Evolutionary conservation across 2,797 vertebrate species (phyloP), one percentile per base, ranked within the genome.

Genomic region (Pteropus rufus): DNA sequence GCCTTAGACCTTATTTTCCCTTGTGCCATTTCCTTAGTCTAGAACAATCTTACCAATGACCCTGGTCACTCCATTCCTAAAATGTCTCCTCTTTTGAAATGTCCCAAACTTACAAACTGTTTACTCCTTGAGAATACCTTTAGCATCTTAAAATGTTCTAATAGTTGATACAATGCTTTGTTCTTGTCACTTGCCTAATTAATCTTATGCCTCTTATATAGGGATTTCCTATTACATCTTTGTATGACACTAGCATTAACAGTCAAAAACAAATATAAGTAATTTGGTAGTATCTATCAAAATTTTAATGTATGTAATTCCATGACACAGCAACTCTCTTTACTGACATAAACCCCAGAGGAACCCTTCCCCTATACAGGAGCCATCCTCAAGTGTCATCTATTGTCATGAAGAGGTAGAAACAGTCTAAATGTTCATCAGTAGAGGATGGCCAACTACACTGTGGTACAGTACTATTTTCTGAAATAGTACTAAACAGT

Each of bases 221-320:
- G 62, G 29, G 21, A n/a, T 85, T 70, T 69, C 18, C 41, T 65
- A 60, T 84, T 86, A 12, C n/a, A 31, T 39, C 23, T 89, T 87
- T 90, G 26, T 49, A 56, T 67, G 31, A 92, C 15, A 44, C 10
- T 80, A 89, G 1, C 8, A 34, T 87, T 79, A 89, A 75, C 2
- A 90, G 23, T 87, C 41, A 96, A 96, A 96, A 86, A 41, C 69
- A 90, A 90, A 91, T 18, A 39, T 39, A 56, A 89, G 41, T 29
- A 87, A 92, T n/a, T 93, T 21, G 39, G 34, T 72, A 75, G 0
- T 34, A 10, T 69, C 69, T 90, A 64, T 54, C 92, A 90, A 72
- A 91, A 69, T 56, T 65, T 65, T 39, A 81, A 72, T 16, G 41
- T 81, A 58, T 29, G 31, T 56, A 92, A 76, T 12, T 24, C 58